phyloP scores from a whole-genome alignment of 2,888 invertebrate species.

The Mactromeris polynyma region DNA sequence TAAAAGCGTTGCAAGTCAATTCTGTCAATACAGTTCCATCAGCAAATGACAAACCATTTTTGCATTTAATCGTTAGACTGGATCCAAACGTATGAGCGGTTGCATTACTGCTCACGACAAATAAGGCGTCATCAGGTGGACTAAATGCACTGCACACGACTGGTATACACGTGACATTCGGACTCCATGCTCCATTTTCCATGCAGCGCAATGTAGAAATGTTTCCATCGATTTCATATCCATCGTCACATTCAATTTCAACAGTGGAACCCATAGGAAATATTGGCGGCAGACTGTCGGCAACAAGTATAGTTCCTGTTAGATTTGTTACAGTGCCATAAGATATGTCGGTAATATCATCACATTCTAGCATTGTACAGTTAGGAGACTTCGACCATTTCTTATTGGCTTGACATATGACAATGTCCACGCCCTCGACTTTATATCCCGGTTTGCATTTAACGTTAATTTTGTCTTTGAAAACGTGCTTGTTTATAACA shows the following conservation, averaged over 20 bases:
- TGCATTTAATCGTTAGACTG: not conserved
- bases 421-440: not conserved
- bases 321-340: not conserved
- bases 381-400: not conserved
- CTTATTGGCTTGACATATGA: conserved; percentile 20
- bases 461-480: not conserved
- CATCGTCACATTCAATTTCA: not conserved
- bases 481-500: not conserved
- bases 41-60: not conserved
- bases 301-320: not conserved
- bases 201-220: not conserved
- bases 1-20: conserved; percentile 4
- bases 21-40: not conserved
- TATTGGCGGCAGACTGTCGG: not conserved
- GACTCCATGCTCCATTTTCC: not conserved
- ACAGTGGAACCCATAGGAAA: not conserved
- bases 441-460: conserved; percentile 13
- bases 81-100: not conserved
- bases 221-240: not conserved
- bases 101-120: not conserved
- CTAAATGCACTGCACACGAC: not conserved
- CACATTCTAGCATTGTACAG: conserved; percentile 20
- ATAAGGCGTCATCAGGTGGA: not conserved
- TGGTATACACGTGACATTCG: not conserved
- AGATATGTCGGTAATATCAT: not conserved